Evolutionary conservation across 2,888 invertebrate species (phyloP).

Genomic region (Tetropium fuscum): DNA sequence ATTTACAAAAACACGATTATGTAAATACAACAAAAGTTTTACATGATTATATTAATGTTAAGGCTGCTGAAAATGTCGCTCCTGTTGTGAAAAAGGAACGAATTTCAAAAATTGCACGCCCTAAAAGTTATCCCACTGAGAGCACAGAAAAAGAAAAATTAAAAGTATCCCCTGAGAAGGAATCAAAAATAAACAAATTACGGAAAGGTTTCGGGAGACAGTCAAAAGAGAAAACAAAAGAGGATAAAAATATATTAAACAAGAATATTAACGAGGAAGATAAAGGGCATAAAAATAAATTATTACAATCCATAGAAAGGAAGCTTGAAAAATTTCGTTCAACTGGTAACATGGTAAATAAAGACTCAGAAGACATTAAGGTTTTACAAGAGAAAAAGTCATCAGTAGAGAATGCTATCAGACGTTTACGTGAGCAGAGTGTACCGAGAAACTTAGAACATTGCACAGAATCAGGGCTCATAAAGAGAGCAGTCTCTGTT

Average conservation of each 20-base stretch:
- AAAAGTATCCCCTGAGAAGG: conserved; percentile 67
- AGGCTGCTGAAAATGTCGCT: conserved; percentile 40
- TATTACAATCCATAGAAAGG: conserved; percentile 83
- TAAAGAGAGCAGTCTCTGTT: conserved; percentile 79
- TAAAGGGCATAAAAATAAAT: conserved; percentile 65
- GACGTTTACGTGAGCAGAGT: conserved; percentile 75
- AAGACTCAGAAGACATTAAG: conserved; percentile 55
- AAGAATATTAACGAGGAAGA: conserved; percentile 57
- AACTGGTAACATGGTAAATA: conserved; percentile 65
- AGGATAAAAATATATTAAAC: conserved; percentile 54
- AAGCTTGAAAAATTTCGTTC: conserved; percentile 77
- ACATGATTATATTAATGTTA: conserved; percentile 57
- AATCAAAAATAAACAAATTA: conserved; percentile 65
- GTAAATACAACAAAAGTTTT: conserved; percentile 35
- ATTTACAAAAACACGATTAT: conserved; percentile 27
- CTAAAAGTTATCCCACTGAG: conserved; percentile 70
- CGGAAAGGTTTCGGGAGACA: conserved; percentile 53
- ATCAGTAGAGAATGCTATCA: conserved; percentile 69
- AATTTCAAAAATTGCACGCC: conserved; percentile 68
- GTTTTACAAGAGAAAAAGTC: conserved; percentile 59
- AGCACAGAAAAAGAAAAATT: conserved; percentile 49
- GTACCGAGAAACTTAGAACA: conserved; percentile 69
- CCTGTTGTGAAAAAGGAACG: conserved; percentile 55
- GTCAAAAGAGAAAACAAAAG: conserved; percentile 55
- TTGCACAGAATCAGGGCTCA: conserved; percentile 74